Evolutionary conservation across 2,113 vertebrate species (phyloP), one percentile per base, ranked within the genome.

Genomic region (Kryptolebias marmoratus): DNA sequence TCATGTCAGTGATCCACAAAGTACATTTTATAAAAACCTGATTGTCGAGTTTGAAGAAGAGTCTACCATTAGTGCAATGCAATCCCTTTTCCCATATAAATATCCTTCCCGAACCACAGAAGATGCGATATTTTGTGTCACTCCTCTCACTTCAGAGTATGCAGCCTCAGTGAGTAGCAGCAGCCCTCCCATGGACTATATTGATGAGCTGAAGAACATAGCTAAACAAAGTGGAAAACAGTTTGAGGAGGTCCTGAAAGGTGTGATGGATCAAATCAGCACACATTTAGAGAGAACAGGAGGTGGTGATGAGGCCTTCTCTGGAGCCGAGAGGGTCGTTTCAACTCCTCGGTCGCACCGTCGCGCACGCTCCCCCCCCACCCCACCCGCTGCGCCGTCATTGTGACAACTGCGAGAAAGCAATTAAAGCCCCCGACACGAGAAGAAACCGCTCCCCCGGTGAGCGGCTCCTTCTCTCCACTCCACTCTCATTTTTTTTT

Each of bases 1-100:
- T 10, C 50, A 53, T 53, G 50, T 53, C n/a, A 53, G 8, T 53
- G 50, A 53, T 53, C 50, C 50, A 53, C 50, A 53, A 53, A 53
- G 50, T 53, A 53, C 36, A 36, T 36, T 36, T 36, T 36, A 36
- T 53, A 53, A 53, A 53, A 27, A 53, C 50, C 50, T 53, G 50
- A 53, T 27, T 53, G 50, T 53, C 50, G 50, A 53, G 50, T 53
- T 53, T 53, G 50, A 53, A 53, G 50, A 53, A 53, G 50, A 53
- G 18, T 53, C 50, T 53, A 10, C 18, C 7, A n/a, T 53, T n/a
- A 53, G 1, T 53, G 50, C 50, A 53, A 1, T 53, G n/a, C 50
- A 53, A 53, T 16, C 50, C 50, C 50, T 53, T 53, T 53, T 53
- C 16, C 50, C 50, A 27, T 53, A 53, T 53, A 27, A 53, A n/a